Base-by-base conservation (phyloP, 2,888 invertebrate genomes). In the Hyposoter didymator region DNA sequence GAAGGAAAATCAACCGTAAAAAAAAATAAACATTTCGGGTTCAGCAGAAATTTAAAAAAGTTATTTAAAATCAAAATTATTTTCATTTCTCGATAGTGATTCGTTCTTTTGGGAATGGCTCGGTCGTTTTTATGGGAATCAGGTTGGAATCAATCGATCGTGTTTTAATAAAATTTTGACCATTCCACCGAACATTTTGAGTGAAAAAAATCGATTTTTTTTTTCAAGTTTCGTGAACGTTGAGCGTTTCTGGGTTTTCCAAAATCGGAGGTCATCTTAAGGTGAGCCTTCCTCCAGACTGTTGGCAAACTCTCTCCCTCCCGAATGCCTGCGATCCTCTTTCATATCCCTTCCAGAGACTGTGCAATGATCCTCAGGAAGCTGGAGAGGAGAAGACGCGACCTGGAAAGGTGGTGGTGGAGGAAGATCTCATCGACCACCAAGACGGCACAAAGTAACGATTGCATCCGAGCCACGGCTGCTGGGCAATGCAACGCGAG, bases 401-500 rank as follows among this genome's bases (percentile, higher is more conserved):
- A 59, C 45, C 43, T 43, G 35, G 43, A 67, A 35, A 52, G n/a
- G 62, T 59, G 67, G 22, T 32, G 64, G 79, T 75, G 84, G 79
- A 62, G 76, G 67, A 62, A 76, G 62, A 80, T 80, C 76, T 62
- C 78, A 28, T 28, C 72, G 62, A 67, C 67, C 67, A 67, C 67
- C 67, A 82, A 75, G 70, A 52, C 67, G 82, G 84, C 78, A 82
- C 86, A 85, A 87, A 88, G 91, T 91, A 91, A 91, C 89, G 91
- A 90, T 91, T 91, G 91, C 91, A 91, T 90, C 90, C 89, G 64
- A 87, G 85, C 84, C 73, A 39, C 8, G 72, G 76, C 55, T 22
- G 76, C 49, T 22, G 88, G 88, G 87, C 88, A 87, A 87, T 88
- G 88, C 88, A 88, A 84, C 55, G 39, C 52, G 43, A 22, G n/a